Conservation (phyloP, 2,888 invertebrate genomes). For the Cosmorhoe ocellata region DNA sequence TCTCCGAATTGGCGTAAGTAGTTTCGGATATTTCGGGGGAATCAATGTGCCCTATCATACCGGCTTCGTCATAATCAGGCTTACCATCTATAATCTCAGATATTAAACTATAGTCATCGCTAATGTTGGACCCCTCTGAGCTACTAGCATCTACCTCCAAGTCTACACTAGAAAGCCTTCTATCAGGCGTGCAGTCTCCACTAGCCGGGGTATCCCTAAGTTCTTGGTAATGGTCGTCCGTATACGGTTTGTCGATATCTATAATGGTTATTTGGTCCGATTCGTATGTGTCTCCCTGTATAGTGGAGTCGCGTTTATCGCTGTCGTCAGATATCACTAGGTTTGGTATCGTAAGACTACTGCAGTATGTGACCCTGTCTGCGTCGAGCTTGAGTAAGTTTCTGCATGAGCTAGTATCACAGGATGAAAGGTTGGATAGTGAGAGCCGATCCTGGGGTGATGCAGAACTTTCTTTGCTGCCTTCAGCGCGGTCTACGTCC, state of each 20-base stretch:
- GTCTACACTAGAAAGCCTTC: constrained; percentile 69
- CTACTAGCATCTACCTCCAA: constrained; percentile 81
- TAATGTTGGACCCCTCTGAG: constrained; percentile 85
- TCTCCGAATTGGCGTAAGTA: constrained; percentile 86
- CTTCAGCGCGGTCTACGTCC: constrained; percentile 59
- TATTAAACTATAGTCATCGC: constrained; percentile 87
- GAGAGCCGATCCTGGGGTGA: constrained; percentile 68
- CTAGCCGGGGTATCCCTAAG: constrained; percentile 63
- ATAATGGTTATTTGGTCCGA: constrained; percentile 86
- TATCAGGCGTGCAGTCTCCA: constrained; percentile 69
- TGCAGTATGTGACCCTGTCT: constrained; percentile 63
- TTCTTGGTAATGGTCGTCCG: constrained; percentile 72
- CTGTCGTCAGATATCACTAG: constrained; percentile 76
- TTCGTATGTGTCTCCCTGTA: constrained; percentile 81
- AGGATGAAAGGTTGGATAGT: constrained; percentile 71
- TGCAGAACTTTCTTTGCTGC: constrained; percentile 57
- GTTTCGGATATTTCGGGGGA: constrained; percentile 92
- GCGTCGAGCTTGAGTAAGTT: constrained; percentile 65
- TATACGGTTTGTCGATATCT: constrained; percentile 83
- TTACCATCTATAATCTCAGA: constrained; percentile 85
- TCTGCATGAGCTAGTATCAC: constrained; percentile 76
- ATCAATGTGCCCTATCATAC: constrained; percentile 89
- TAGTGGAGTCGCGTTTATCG: constrained; percentile 67
- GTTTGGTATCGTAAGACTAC: constrained; percentile 77
- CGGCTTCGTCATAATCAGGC: constrained; percentile 70